Evolutionary conservation across 1,140 invertebrate species (phyloP), one percentile per base, ranked within the genome.

Genomic region (Drosophila busckii): DNA sequence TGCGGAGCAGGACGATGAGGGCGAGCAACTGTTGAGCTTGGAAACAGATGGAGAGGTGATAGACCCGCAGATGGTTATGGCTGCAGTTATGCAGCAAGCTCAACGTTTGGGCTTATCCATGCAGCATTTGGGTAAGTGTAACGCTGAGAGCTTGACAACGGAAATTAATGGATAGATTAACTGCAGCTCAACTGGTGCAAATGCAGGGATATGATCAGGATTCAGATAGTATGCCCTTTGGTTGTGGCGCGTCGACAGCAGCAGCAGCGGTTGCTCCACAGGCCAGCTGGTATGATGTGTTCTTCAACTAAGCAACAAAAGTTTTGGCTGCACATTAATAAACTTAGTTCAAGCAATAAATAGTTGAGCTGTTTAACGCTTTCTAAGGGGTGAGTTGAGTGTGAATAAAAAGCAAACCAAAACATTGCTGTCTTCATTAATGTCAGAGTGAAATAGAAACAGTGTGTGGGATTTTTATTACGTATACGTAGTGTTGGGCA

Each of bases 1-100:
- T 56, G 38, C 4, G 2, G 3, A 5, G 35, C 35, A 2, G 9
- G 35, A 31, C 3, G 40, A 45, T 1, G 4, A 2, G 1, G 50
- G 12, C 1, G 32, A 59, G 8, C 28, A 62, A 0, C 2, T 25
- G 0, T 31, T 56, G 6, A 31, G 68, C 2, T 41, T 59, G 7
- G 8, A 49, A 7, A 32, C 45, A 0, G 42, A 69, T 26, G 73
- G 59, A 8, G 7, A 20, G 2, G 54, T 68, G 3, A n/a, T n/a
- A n/a, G 68, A 78, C 34, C 37, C 63, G 6, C 22, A 54, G 12
- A 15, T 65, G 15, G 19, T 78, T 7, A 15, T 69, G 8, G 26
- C 28, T 6, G 64, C 54, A 5, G 10, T 78, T 2, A 37, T 69
- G 50, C 73, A 78, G 17, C 73, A 82, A 22, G 73, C 75, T n/a